Percentiles rank a stretch among this genome's conserved stretches.
Evolutionary conservation across 2,797 vertebrate species (phyloP).

Genomic region (Tarsius wallacei): DNA sequence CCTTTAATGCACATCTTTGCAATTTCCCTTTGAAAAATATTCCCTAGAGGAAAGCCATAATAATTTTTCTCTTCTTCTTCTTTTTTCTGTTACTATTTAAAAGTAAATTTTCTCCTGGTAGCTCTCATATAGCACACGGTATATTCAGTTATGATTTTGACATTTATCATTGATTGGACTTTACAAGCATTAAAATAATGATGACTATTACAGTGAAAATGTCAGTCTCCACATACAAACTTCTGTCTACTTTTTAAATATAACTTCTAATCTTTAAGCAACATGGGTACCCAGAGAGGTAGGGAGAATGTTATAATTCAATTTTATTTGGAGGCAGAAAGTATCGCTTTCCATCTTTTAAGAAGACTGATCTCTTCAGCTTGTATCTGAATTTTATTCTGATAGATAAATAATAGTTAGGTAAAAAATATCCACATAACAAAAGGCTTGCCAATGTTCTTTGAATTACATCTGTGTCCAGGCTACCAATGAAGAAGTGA

Average conservation of each 20-base stretch:
- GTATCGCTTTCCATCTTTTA: not conserved
- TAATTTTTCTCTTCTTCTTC: not conserved
- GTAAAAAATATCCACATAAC: not conserved
- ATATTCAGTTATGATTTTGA: slow-evolving; percentile 49
- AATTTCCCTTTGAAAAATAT: not conserved
- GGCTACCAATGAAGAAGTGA: not conserved
- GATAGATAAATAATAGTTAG: not conserved
- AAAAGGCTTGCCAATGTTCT: not conserved
- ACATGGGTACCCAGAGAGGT: not conserved
- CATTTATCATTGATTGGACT: slow-evolving; percentile 41
- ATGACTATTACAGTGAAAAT: slow-evolving; percentile 46
- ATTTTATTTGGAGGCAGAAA: slow-evolving; percentile 61
- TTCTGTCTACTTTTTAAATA: slow-evolving; percentile 10
- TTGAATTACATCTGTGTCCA: not conserved
- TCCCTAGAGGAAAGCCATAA: not conserved
- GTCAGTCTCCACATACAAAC: slow-evolving; percentile 4
- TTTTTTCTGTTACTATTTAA: not conserved
- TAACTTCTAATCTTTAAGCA: slow-evolving; percentile 37
- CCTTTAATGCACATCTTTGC: not conserved
- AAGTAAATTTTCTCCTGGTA: slow-evolving; percentile 29
- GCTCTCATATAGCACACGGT: not conserved
- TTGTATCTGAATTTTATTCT: slow-evolving; percentile 28
- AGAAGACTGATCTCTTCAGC: not conserved
- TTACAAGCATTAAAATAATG: not conserved
- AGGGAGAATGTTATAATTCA: slow-evolving; percentile 22